Evolutionary conservation across 2,113 vertebrate species (phyloP), one percentile per base, ranked within the genome.

Genomic region (Hypomesus transpacificus): DNA sequence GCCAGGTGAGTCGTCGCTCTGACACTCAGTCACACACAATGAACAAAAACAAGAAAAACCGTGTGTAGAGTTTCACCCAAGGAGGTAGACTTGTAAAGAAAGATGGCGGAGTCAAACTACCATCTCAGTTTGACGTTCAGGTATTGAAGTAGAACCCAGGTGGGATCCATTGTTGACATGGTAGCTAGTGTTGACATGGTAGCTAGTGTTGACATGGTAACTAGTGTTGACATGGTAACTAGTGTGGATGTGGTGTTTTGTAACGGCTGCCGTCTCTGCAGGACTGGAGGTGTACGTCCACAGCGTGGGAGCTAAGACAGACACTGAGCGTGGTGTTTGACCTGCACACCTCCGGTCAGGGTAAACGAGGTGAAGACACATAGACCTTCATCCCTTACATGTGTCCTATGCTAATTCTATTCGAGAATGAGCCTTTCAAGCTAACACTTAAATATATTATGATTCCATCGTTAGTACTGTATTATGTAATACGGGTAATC

Each of bases 271-370:
- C 67, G 70, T 39, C 77, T 95, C 46, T 65, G 13, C 63, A 65
- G 94, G 92, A 98, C 85, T 80, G 75, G 3, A 87, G 87, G 52
- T 98, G 96, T 50, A 87, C 91, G 80, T 87, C 84, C n/a, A 34
- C 91, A 52, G 95, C 95, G 31, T 97, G 94, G 96, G 97, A 99
- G 88, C 93, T 99, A 81, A 93, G 96, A 67, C 97, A 98, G 91
- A 95, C 93, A 0, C 92, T 99, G 51, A 93, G 94, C 0, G 95
- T 98, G 62, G 97, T 99, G 3, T 98, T 98, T 72, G 97, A 99
- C 65, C 89, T 92, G 79, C 94, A 96, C 85, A 86, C 92, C 75
- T 93, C 92, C 0, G 92, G 94, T 34, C 94, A 95, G 75, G 91
- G 93, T 24, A 98, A 95, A 88, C 94, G 91, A 91, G 97, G 96